Base-by-base conservation (phyloP, 2,888 invertebrate species). In the Sarcophaga rosellei region DNA sequence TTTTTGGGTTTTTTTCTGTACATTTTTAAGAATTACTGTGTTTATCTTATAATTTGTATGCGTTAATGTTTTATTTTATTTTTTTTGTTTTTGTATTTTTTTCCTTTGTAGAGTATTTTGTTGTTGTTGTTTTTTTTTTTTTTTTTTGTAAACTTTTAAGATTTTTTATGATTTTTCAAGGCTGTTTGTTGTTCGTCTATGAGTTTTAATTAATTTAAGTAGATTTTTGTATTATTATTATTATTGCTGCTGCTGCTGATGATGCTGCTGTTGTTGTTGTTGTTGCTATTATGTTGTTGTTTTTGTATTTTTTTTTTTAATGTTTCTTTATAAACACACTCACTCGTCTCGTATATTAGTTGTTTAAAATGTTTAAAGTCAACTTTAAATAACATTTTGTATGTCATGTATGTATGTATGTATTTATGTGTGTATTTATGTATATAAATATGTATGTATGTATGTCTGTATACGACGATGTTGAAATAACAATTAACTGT, bases 131-230 rank as follows among this genome's bases (percentile, higher is more conserved):
- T 20, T 62, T 21, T 62, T 4, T 2, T 76, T 20, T 47, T 65
- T 70, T 72, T 75, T 61, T 69, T 47, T 74, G 10, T 25, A 45
- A 73, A 74, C 15, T 65, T 65, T 75, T 53, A 57, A 75, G 47
- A 47, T 73, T 63, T 53, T 35, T 68, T 75, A 59, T 59, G 44
- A 62, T 76, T 63, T 73, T 59, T 74, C 81, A 84, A 86, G 86
- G 81, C 80, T 84, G 53, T 66, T 76, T 70, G 25, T 81, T 35
- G 8, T 35, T 35, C 15, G 53, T 53, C 17, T 70, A 70, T 78
- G 81, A 84, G 77, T 78, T 81, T 86, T 81, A 84, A 86, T 86
- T 86, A 86, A 86, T 77, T 83, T 74, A 77, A 83, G 76, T 77
- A 81, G 73, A 69, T 83, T 77, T 86, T 76, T 53, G 35, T 35